A percentile compares a stretch with the other conserved stretches of the same genome.
phyloP scores from a whole-genome alignment of 2,113 vertebrate genomes.

The Chaenocephalus aceratus region DNA sequence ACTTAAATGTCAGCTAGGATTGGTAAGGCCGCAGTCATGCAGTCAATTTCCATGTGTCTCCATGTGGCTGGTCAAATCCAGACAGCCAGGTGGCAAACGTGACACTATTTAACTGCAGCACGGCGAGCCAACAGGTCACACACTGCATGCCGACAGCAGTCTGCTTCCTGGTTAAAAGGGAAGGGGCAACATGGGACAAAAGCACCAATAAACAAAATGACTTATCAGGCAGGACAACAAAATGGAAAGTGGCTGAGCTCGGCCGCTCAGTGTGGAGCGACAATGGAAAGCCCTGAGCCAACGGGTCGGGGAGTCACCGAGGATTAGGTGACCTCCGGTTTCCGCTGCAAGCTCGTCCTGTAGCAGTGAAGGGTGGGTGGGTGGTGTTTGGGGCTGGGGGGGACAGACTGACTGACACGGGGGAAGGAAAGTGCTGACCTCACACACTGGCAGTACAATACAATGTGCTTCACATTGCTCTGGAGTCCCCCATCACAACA shows the following conservation, averaged over 20 bases:
- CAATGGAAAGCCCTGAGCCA: slow-evolving; percentile 85
- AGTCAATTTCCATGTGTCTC: slow-evolving; percentile 2
- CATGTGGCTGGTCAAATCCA: slow-evolving; percentile 38
- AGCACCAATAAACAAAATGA: slow-evolving; percentile 70
- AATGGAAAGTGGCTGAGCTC: slow-evolving; percentile 73
- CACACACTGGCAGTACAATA: slow-evolving; percentile 81
- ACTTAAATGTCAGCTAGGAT: too few species aligned
- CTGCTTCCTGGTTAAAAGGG: slow-evolving; percentile 61
- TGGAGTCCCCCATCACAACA: slow-evolving; percentile 47
- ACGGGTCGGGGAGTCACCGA: slow-evolving; percentile 78
- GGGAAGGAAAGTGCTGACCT: slow-evolving; percentile 84
- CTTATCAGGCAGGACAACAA: slow-evolving; percentile 66
- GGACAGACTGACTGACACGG: slow-evolving; percentile 61
- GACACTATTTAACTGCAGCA: slow-evolving; percentile 43
- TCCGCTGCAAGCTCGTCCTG: slow-evolving; percentile 81
- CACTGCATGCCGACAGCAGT: slow-evolving; percentile 35
- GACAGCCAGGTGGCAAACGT: slow-evolving; percentile 66
- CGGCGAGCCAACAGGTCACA: slow-evolving; percentile 50
- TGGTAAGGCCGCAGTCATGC: background rate
- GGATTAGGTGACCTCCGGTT: slow-evolving; percentile 86
- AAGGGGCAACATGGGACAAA: slow-evolving; percentile 59
- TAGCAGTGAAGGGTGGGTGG: slow-evolving; percentile 59
- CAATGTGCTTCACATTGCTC: slow-evolving; percentile 76
- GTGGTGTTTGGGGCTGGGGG: slow-evolving; percentile 29
- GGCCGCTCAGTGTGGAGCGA: slow-evolving; percentile 54